These are phyloP conservation scores for Clytia hemisphaerica DNA, from an alignment of 30 jellyfish, hydroid and myxozoan species.

Conservation along the genomic window DNA sequence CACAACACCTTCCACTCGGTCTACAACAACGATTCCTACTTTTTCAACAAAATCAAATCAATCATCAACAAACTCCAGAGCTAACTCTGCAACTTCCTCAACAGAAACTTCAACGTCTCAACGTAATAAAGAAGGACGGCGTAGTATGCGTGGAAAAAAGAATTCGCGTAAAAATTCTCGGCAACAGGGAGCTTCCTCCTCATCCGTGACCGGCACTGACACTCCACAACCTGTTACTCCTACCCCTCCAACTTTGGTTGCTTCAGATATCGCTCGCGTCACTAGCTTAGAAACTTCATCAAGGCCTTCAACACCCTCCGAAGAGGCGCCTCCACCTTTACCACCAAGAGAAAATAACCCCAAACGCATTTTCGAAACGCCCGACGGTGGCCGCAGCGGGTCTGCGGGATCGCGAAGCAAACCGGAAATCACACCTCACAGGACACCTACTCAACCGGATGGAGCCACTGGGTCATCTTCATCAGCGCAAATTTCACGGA, in stretches of 20 bases:
- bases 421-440: background rate
- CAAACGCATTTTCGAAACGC: background rate
- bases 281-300: too few species aligned
- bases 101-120: too few species aligned
- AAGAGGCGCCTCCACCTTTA: slow-evolving; percentile 33
- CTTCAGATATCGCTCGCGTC: background rate
- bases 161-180: too few species aligned
- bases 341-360: slow-evolving; percentile 32
- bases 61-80: background rate
- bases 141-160: slow-evolving; percentile 26
- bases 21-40: background rate
- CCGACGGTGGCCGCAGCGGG: background rate
- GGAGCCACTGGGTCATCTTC: background rate
- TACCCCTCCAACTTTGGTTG: background rate
- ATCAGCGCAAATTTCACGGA: too few species aligned
- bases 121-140: slow-evolving; percentile 25
- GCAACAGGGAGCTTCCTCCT: too few species aligned
- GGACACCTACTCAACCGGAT: background rate
- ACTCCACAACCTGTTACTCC: background rate
- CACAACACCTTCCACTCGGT: slow-evolving; percentile 3
- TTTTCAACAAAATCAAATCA: background rate
- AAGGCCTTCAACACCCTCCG: too few species aligned
- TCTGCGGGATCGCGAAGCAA: background rate
- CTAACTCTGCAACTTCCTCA: too few species aligned
- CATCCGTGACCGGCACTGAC: too few species aligned